These are phyloP conservation scores for Chymomyza costata DNA, from an alignment of 1,140 invertebrate species.

Conservation along the genomic window DNA sequence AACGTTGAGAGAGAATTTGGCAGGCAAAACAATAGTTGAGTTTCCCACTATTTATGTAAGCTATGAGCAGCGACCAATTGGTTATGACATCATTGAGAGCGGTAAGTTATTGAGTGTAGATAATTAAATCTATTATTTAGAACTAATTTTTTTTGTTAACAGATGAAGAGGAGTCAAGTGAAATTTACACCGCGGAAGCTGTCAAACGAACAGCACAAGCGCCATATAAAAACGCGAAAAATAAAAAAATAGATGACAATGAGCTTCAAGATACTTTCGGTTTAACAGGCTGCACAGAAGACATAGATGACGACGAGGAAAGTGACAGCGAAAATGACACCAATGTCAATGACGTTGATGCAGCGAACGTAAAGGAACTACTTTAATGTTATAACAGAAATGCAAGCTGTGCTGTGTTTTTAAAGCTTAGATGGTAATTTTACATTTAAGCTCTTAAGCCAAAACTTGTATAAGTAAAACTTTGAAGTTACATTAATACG, in stretches of 20 bases:
- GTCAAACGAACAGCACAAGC: no score
- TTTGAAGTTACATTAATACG: no score
- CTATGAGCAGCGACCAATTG: slow-evolving; percentile 79
- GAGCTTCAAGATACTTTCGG: slow-evolving; percentile 3
- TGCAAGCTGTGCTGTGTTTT: no score
- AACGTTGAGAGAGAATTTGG: slow-evolving; percentile 81
- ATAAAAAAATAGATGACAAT: background rate
- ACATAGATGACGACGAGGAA: background rate
- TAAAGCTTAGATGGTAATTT: no score
- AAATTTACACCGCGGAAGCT: no score
- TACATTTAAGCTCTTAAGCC: no score
- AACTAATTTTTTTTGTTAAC: background rate
- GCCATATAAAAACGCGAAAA: background rate
- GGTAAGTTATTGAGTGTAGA: slow-evolving; percentile 40
- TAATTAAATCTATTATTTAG: no score
- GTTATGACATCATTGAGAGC: slow-evolving; percentile 79
- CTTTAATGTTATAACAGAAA: no score
- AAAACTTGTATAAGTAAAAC: no score
- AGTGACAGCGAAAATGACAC: background rate
- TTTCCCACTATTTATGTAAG: slow-evolving; percentile 84
- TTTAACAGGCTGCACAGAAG: slow-evolving; percentile 6
- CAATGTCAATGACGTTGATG: no score
- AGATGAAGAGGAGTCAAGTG: slow-evolving; percentile 31
- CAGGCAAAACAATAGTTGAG: slow-evolving; percentile 84
- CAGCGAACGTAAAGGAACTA: no score